phyloP scores from a whole-genome alignment of 2,888 invertebrate species.

The Nycteola revayana region DNA sequence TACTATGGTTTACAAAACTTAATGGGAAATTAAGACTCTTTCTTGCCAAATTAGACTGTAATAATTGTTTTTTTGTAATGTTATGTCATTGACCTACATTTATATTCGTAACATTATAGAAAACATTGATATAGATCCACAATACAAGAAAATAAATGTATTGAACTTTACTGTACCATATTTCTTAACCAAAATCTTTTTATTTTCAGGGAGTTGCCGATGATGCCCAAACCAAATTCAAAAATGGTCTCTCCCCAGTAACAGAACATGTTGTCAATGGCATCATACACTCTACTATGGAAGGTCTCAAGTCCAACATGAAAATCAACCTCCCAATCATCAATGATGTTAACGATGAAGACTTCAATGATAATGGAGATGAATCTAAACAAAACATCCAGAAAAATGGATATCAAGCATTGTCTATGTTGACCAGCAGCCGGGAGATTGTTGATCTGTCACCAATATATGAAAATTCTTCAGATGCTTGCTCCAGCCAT shows the following conservation, averaged over 20 bases:
- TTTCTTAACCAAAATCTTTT: no score
- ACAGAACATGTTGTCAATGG: constrained; percentile 68
- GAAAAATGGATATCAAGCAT: constrained; percentile 69
- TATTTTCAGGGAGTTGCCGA: constrained; percentile 62
- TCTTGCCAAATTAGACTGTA: no score
- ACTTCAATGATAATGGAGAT: constrained; percentile 54
- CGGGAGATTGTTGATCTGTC: constrained; percentile 74
- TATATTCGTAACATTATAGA: no score
- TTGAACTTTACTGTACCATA: no score
- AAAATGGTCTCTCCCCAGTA: constrained; percentile 71
- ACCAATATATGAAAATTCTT: constrained; percentile 77
- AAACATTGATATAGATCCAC: no score
- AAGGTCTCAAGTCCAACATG: constrained; percentile 72
- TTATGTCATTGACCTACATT: no score
- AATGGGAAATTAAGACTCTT: no score
- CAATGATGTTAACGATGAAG: constrained; percentile 77
- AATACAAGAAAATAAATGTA: no score
- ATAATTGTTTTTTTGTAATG: no score
- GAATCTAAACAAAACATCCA: constrained; percentile 42
- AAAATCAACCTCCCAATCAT: constrained; percentile 74
- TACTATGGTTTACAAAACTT: no score
- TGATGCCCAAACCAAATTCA: constrained; percentile 68
- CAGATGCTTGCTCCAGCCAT: constrained; percentile 76
- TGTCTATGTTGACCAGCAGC: constrained; percentile 57
- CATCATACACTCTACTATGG: constrained; percentile 72